Conservation (phyloP, 2,888 invertebrate species). For the Perizoma affinitatum region DNA sequence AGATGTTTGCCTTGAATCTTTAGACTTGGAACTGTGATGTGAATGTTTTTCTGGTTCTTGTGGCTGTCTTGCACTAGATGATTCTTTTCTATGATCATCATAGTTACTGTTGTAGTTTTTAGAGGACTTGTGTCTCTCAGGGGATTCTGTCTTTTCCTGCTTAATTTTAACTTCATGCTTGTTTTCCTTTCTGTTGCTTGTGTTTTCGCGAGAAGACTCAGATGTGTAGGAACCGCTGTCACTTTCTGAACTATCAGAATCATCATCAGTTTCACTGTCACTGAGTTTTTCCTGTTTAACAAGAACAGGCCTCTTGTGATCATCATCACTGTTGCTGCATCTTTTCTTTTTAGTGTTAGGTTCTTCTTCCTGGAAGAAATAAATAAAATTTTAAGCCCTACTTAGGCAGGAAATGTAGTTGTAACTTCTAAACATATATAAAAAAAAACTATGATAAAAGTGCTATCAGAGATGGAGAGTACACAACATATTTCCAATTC, state of each 20-base stretch:
- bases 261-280: slow-evolving; percentile 51
- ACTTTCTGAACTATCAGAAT: slow-evolving; percentile 58
- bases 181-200: slow-evolving; percentile 52
- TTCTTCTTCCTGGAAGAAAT: slow-evolving; percentile 64
- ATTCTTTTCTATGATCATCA: slow-evolving; percentile 51
- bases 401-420: too few species aligned
- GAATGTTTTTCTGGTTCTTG: slow-evolving; percentile 50
- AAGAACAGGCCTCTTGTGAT: slow-evolving; percentile 51
- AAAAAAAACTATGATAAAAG: too few species aligned
- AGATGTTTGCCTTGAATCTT: slow-evolving; percentile 47
- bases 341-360: slow-evolving; percentile 60
- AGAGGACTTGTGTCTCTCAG: slow-evolving; percentile 52
- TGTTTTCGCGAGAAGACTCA: slow-evolving; percentile 63
- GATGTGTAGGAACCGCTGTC: slow-evolving; percentile 59
- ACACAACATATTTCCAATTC: too few species aligned
- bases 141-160: slow-evolving; percentile 51
- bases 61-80: slow-evolving; percentile 50
- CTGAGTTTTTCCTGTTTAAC: slow-evolving; percentile 52
- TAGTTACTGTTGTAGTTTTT: slow-evolving; percentile 54
- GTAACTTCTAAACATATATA: too few species aligned
- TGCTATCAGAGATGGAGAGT: too few species aligned
- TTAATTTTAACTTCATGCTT: slow-evolving; percentile 56
- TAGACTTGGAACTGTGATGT: slow-evolving; percentile 51
- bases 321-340: slow-evolving; percentile 59
- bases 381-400: not conserved